Evolutionary conservation across 2,888 invertebrate species (phyloP).

Genomic region (Buathra laborator): DNA sequence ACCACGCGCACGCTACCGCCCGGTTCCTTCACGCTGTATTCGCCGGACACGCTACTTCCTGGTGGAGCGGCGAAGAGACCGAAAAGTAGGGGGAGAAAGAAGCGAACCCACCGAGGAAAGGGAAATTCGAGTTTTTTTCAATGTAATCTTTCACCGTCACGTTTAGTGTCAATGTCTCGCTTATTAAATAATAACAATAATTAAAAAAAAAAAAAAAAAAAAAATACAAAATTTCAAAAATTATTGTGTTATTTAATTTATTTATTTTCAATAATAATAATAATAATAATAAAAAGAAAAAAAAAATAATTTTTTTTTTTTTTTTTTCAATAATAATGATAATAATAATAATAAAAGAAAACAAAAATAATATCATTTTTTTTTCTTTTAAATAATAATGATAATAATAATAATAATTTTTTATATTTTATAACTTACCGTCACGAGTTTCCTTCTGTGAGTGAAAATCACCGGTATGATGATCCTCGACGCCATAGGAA

Average conservation of each 20-base stretch:
- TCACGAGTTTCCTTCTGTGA: constrained; percentile 84
- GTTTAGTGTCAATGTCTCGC: not conserved
- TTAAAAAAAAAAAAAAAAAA: no score
- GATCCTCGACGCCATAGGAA: constrained; percentile 82
- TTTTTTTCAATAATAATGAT: no score
- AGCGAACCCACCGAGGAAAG: not conserved
- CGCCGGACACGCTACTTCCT: constrained; percentile 78
- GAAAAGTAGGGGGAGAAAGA: not conserved
- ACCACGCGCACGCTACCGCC: constrained; percentile 80
- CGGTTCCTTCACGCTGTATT: constrained; percentile 81
- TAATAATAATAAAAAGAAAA: no score
- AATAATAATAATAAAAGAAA: no score
- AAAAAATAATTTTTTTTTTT: no score
- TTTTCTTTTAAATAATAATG: no score
- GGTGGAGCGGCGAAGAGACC: constrained; percentile 17
- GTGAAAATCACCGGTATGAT: constrained; percentile 84
- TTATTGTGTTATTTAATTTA: no score
- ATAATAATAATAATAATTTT: no score
- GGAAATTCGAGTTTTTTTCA: constrained; percentile 4
- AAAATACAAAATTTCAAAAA: not conserved
- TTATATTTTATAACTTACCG: constrained; percentile 74
- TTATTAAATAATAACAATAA: not conserved
- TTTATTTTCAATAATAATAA: no score
- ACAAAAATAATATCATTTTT: no score
- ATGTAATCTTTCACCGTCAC: not conserved